Base-by-base conservation (phyloP, 1,140 invertebrate species). In the Plectrocnemia conspersa region DNA sequence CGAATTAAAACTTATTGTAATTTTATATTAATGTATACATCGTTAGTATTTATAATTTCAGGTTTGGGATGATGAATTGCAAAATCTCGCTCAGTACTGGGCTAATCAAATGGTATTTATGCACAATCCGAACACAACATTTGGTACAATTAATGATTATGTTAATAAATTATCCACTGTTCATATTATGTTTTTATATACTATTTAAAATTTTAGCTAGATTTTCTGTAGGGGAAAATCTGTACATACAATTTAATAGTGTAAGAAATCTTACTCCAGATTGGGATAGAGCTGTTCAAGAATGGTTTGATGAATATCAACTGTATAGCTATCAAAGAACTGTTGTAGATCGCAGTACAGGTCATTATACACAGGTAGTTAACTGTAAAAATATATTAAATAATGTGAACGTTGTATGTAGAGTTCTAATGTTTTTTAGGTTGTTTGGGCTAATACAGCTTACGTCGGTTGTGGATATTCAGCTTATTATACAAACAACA, bases 401-500 rank as follows among this genome's bases (percentile, higher is more conserved):
- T 11, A 13, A 42, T 18, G 16, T 45, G 22, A 25, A 32, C 27
- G 32, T 32, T 19, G 11, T 32, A 32, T 27, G 24, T 16, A 3
- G 19, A 32, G 27, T 29, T 47, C 2, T 7, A 10, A 10, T 38
- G 6, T 11, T 15, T 38, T 24, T 10, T 18, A 49, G 47, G 11
- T 49, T 2, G 47, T 49, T 6, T 49, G 47, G 47, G 47, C 47
- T 11, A 21, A 38, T 15, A 49, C 47, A 10, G 23, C 10, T 7
- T 49, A 36, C 19, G 29, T 49, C 6, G 47, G 47, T 5, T 49
- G 47, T 13, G 47, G 47, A 13, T 42, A 23, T 42, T 42, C 40
- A 49, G n/a, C 21, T n/a, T n/a, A 23, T n/a, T 9, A 38, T 1
- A 11, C 19, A 13, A 21, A 49, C 9, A 7, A 7, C 7, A 15